These are phyloP conservation scores for Noctua pronuba DNA, from an alignment of 2,888 invertebrate genomes.

Conservation along the genomic window DNA sequence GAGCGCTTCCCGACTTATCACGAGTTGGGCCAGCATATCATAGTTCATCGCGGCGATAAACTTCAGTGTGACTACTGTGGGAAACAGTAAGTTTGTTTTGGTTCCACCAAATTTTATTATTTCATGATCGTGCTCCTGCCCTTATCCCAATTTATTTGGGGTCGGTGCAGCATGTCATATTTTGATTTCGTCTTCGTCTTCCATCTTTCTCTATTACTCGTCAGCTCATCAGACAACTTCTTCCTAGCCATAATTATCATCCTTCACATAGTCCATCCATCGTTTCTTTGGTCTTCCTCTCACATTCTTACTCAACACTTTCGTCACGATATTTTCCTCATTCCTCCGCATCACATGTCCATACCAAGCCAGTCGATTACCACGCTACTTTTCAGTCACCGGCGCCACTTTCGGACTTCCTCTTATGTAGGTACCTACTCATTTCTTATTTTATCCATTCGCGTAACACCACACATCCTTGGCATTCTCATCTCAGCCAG, in stretches of 20 bases:
- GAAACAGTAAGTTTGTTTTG: conserved; percentile 78
- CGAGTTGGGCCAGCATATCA: conserved; percentile 84
- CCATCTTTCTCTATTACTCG: no score
- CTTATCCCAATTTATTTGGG: no score
- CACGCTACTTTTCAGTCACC: background rate
- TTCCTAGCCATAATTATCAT: no score
- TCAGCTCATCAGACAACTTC: no score
- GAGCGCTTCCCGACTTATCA: conserved; percentile 86
- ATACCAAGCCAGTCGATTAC: background rate
- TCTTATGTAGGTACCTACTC: background rate
- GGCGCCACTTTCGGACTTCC: background rate
- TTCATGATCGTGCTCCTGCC: background rate
- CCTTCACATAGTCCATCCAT: no score
- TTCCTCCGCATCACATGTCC: background rate
- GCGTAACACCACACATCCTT: background rate
- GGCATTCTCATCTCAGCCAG: background rate
- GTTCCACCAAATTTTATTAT: background rate
- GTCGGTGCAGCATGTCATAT: no score
- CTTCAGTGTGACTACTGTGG: conserved; percentile 87
- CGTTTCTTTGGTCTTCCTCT: no score
- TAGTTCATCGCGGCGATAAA: conserved; percentile 82
- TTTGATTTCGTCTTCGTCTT: no score
- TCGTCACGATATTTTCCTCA: no score
- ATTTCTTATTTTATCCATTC: background rate
- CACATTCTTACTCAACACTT: no score